Evolutionary conservation across 23 tunicate genomes (phyloP).

Genomic region (Trididemnum clinides): DNA sequence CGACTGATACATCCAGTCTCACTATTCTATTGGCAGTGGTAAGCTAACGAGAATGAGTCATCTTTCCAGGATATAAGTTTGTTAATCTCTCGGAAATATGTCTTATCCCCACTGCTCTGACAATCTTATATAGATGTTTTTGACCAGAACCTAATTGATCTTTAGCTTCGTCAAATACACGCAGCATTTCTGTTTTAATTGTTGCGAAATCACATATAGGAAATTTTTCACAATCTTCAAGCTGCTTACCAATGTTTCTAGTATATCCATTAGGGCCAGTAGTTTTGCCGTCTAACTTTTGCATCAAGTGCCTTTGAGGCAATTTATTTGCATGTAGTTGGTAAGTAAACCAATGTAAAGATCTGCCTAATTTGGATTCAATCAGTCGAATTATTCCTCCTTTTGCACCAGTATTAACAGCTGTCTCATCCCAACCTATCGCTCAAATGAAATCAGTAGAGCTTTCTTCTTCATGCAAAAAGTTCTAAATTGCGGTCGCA

Average conservation of each 20-base stretch:
- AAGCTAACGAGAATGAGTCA: too few species aligned
- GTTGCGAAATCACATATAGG: too few species aligned
- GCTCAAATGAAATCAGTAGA: constrained; percentile 1
- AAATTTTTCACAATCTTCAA: too few species aligned
- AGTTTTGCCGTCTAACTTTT: too few species aligned
- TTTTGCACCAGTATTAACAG: background rate
- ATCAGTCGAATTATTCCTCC: background rate
- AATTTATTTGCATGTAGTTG: background rate
- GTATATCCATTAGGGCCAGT: too few species aligned
- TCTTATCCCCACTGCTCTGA: background rate
- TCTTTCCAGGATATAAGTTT: background rate
- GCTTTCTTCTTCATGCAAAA: background rate
- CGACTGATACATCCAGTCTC: too few species aligned
- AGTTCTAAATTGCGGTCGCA: background rate
- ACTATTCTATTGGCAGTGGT: too few species aligned
- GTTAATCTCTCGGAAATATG: background rate
- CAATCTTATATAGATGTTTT: background rate
- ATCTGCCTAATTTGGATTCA: background rate
- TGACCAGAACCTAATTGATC: background rate
- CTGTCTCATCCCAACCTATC: constrained; percentile 1
- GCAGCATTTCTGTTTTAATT: too few species aligned
- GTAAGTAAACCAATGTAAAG: background rate
- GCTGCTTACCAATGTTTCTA: too few species aligned
- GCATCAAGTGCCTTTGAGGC: background rate
- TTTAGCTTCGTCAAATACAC: too few species aligned